Conservation (phyloP, 1,140 invertebrate genomes). For the Scaptomyza hsui region DNA sequence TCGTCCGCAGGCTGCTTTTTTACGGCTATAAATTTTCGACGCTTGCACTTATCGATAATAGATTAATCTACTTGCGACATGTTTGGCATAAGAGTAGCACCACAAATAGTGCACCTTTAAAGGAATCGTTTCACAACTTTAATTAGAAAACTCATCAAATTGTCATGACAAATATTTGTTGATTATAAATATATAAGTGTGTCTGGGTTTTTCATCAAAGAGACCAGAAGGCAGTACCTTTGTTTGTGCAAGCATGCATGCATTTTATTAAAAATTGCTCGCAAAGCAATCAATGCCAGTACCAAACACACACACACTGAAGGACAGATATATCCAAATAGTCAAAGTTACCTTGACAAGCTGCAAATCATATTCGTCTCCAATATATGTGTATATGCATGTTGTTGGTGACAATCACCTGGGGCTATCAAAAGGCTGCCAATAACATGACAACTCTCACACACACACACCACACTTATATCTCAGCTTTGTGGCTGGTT, state of each 20-base stretch:
- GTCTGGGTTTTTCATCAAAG: constrained; percentile 34
- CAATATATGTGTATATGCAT: constrained; percentile 31
- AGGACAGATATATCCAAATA: constrained; percentile 16
- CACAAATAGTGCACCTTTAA: not conserved
- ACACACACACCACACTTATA: constrained; percentile 23
- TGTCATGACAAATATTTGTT: constrained; percentile 58
- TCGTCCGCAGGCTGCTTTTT: constrained; percentile 58
- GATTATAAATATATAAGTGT: constrained; percentile 38
- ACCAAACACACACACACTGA: constrained; percentile 19
- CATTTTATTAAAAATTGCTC: constrained; percentile 71
- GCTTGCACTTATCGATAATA: constrained; percentile 83
- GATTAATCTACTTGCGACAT: constrained; percentile 83
- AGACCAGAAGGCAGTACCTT: constrained; percentile 50
- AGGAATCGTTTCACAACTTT: constrained; percentile 21
- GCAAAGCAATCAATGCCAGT: constrained; percentile 54
- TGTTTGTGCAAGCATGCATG: constrained; percentile 63
- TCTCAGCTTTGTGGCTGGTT: constrained; percentile 54
- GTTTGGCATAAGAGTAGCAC: constrained; percentile 66
- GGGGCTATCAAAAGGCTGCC: constrained; percentile 68
- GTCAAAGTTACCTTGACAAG: constrained; percentile 66
- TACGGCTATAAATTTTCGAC: constrained; percentile 79
- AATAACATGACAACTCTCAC: constrained; percentile 63
- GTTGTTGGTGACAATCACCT: constrained; percentile 70
- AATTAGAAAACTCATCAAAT: constrained; percentile 51
- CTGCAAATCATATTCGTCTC: constrained; percentile 71